Evolutionary conservation across 2,797 vertebrate genomes (phyloP).

Genomic region (Hypotaenidia philippensis): DNA sequence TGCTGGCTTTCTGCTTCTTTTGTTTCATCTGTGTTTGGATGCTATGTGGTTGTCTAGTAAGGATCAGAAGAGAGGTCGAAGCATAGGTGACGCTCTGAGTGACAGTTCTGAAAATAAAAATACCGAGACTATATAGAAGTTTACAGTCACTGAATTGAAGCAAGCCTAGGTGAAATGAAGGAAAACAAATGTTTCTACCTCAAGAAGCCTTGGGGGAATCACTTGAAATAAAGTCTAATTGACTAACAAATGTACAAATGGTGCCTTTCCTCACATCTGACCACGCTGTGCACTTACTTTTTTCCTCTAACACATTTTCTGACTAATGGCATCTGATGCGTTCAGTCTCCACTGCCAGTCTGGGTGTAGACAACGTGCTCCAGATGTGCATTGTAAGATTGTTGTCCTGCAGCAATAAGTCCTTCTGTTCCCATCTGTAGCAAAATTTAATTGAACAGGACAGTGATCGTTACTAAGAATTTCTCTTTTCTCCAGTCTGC

Average conservation of each 20-base stretch:
- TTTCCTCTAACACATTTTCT: slow-evolving; percentile 34
- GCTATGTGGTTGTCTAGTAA: neutral
- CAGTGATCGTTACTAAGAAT: neutral
- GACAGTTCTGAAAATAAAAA: slow-evolving; percentile 11
- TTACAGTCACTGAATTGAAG: neutral
- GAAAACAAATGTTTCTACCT: slow-evolving; percentile 49
- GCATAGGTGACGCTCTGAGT: neutral
- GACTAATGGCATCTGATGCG: slow-evolving; percentile 11
- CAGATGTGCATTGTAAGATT: slow-evolving; percentile 38
- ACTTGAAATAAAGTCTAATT: slow-evolving; percentile 65
- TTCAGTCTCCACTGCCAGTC: slow-evolving; percentile 19
- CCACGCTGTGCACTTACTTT: slow-evolving; percentile 5
- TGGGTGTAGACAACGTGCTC: neutral
- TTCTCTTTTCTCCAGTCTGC: neutral
- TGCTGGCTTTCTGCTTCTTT: neutral
- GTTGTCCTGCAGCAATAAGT: slow-evolving; percentile 37
- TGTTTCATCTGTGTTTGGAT: neutral
- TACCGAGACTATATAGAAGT: neutral
- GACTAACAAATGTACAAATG: slow-evolving; percentile 72
- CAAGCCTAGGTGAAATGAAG: slow-evolving; percentile 32
- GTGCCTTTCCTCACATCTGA: slow-evolving; percentile 47
- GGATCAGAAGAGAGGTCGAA: slow-evolving; percentile 3
- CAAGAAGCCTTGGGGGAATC: slow-evolving; percentile 28
- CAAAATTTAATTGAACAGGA: slow-evolving; percentile 7
- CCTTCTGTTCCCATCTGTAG: slow-evolving; percentile 58